Evolutionary conservation across 2,113 vertebrate species (phyloP).

Genomic region (Bothrops jararaca): DNA sequence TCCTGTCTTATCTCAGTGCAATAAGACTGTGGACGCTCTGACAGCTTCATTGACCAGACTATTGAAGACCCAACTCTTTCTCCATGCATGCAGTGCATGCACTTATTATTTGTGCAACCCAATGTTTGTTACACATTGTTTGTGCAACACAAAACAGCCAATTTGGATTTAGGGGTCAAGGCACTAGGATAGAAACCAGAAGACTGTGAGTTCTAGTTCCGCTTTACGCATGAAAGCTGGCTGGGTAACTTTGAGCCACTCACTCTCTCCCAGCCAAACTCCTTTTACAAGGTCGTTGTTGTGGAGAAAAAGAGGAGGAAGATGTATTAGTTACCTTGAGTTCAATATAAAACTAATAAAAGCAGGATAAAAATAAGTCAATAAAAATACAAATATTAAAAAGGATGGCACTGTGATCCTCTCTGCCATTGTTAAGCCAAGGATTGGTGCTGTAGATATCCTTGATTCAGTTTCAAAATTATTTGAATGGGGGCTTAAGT

Average conservation of each 20-base stretch:
- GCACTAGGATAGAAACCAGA: no score
- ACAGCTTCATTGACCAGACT: not conserved
- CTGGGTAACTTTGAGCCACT: no score
- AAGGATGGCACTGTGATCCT: not conserved
- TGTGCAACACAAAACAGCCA: not conserved
- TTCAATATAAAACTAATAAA: not conserved
- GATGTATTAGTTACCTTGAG: no score
- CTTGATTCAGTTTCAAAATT: not conserved
- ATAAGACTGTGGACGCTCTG: no score
- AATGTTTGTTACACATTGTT: not conserved
- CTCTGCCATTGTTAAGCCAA: not conserved
- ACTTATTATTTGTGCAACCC: not conserved
- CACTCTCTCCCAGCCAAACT: no score
- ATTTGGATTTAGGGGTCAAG: not conserved
- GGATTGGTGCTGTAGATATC: not conserved
- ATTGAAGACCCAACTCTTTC: not conserved
- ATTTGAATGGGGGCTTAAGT: not conserved
- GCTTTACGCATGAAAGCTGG: no score
- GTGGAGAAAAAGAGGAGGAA: no score
- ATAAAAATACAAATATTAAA: not conserved
- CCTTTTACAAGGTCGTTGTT: no score
- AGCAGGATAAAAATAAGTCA: not conserved
- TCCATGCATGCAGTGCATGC: not conserved
- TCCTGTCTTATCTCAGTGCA: no score
- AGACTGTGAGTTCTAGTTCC: no score